phyloP scores from a whole-genome alignment of 2,888 invertebrate species.

The Vannuccia rotundouncinata region DNA sequence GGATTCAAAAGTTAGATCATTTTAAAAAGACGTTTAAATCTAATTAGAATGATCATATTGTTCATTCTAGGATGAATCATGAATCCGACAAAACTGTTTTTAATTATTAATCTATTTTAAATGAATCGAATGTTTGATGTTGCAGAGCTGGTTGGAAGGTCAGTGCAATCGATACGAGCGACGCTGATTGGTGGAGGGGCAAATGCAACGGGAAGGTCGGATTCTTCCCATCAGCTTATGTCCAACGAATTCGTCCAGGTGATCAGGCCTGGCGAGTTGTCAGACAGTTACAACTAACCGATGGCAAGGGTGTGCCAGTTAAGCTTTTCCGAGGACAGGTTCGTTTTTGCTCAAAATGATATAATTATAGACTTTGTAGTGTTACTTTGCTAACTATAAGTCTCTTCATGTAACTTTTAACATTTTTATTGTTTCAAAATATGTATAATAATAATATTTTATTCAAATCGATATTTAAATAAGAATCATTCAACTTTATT shows the following conservation, averaged over 20 bases:
- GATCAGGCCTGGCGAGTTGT: conserved; percentile 33
- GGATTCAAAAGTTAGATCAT: too few species aligned
- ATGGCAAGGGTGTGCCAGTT: conserved; percentile 11
- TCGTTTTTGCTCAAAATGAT: too few species aligned
- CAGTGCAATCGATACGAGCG: conserved; percentile 36
- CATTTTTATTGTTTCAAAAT: too few species aligned
- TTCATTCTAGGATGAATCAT: too few species aligned
- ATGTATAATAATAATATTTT: not conserved
- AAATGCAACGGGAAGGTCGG: conserved; percentile 37
- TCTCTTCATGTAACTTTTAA: not conserved
- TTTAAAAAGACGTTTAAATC: too few species aligned
- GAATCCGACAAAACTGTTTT: too few species aligned
- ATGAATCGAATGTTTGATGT: not conserved
- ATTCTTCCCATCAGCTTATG: conserved; percentile 36
- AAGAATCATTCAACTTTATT: not conserved
- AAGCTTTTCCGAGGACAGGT: conserved; percentile 36
- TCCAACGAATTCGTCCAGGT: conserved; percentile 35
- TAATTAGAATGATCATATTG: too few species aligned
- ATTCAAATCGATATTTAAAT: not conserved
- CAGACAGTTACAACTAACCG: conserved; percentile 13
- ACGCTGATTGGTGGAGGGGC: conserved; percentile 37
- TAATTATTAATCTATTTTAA: too few species aligned
- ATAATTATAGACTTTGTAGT: too few species aligned
- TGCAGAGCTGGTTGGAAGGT: conserved; percentile 36
- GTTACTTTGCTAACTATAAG: too few species aligned